Base-by-base conservation (phyloP, 2,888 invertebrate species). In the Cataglyphis altisquamis region DNA sequence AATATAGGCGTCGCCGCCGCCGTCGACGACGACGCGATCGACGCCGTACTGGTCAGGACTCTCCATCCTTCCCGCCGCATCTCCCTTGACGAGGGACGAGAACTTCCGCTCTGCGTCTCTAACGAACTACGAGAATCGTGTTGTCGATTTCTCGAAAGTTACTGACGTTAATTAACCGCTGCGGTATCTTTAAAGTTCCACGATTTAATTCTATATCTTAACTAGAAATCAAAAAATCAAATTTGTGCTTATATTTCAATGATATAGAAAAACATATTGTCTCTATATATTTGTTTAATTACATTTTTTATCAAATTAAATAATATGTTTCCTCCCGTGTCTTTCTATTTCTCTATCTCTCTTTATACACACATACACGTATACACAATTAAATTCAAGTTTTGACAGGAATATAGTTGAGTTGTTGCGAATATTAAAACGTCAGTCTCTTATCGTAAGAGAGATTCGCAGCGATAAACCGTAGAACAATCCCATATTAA, bases 1-100 rank as follows among this genome's bases (percentile, higher is more conserved):
- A 90, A 92, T 91, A 92, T 88, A 90, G 83, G 82, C 84, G 85
- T 82, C 83, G 85, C 84, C 87, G 62, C 29, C 89, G 63, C 32
- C 81, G 77, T 15, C 64, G 39, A 36, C 64, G 67, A 32, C 41
- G 67, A 67, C 67, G 45, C 57, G 57, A 78, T 67, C 67, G 41
- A 78, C 77, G 78, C 78, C 60, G 67, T 81, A 83, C 73, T 83
- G 63, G 45, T 82, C 84, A 82, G 74, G 83, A 80, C 75, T 74
- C 80, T 66, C 66, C 81, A 78, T 78, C 80, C 86, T 73, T 72
- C 36, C 32, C 70, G 41, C 25, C 52, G 29, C 41, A 60, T 63
- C 45, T 80, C 55, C 32, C 80, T 39, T 68, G 62, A 64, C 80
- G 73, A 81, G 39, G 45, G 78, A 45, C 60, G n/a, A 52, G 63